Evolutionary conservation across 2,113 vertebrate species (phyloP).

Genomic region (Sula dactylatra): DNA sequence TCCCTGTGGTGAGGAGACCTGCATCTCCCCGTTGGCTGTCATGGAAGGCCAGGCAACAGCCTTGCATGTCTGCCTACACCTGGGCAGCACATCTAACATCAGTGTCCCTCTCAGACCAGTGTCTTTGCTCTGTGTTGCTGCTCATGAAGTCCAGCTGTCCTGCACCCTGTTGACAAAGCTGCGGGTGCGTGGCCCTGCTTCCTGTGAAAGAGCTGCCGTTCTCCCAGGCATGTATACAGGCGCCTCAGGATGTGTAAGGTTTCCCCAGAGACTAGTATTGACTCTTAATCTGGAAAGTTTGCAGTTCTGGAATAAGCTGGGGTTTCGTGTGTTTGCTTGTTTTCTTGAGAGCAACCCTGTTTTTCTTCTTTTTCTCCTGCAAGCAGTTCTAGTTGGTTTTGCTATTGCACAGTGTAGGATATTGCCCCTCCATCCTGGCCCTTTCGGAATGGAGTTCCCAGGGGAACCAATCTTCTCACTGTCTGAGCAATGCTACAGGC

Average conservation of each 20-base stretch:
- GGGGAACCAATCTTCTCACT: background rate
- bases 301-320: background rate
- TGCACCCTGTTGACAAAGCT: background rate
- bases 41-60: background rate
- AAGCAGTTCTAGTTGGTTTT: background rate
- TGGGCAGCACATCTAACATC: background rate
- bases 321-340: background rate
- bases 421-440: background rate
- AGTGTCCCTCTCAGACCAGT: background rate
- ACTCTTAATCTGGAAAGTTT: background rate
- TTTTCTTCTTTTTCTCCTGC: background rate
- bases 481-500: background rate
- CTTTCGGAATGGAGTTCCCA: background rate
- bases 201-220: background rate
- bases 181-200: fast-evolving
- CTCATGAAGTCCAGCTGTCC: background rate
- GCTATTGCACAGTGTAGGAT: background rate
- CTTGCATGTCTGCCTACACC: fast-evolving
- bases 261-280: background rate
- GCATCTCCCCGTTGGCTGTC: fast-evolving
- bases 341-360: background rate
- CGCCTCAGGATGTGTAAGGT: fast-evolving
- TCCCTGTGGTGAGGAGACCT: background rate
- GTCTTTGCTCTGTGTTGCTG: background rate
- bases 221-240: too few species aligned